Evolutionary conservation across 2,797 vertebrate genomes (phyloP).

Genomic region (Alca torda): DNA sequence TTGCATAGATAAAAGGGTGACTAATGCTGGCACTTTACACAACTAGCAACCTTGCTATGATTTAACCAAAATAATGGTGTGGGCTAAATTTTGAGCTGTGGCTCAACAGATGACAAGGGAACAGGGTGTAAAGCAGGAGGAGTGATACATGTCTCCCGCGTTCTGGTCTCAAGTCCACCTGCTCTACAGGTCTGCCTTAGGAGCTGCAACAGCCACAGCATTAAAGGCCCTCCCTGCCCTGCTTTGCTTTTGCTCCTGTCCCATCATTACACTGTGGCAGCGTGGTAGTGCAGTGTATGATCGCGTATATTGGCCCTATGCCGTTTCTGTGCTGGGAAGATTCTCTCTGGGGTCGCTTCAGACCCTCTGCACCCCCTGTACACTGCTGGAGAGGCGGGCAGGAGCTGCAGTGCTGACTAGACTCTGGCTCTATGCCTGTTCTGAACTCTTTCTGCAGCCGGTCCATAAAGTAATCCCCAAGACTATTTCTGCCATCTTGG

Average conservation of each 20-base stretch:
- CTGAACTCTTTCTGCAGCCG: constrained; percentile 74
- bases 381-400: constrained; percentile 19
- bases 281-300: background rate
- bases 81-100: background rate
- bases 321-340: constrained; percentile 22
- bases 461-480: constrained; percentile 80
- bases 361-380: constrained; percentile 2
- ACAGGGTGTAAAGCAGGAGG: background rate
- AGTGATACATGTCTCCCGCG: background rate
- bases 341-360: constrained; percentile 23
- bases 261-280: constrained; percentile 8
- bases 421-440: constrained; percentile 17
- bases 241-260: constrained; percentile 10
- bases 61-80: background rate
- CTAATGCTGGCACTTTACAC: background rate
- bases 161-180: background rate
- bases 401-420: constrained; percentile 3
- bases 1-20: background rate
- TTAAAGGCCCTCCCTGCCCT: constrained; percentile 37
- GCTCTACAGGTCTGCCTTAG: background rate
- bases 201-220: background rate
- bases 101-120: background rate
- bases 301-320: constrained; percentile 43
- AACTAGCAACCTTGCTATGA: background rate
- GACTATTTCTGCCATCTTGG: constrained; percentile 62